These are phyloP conservation scores for Drosophila quinaria DNA, from an alignment of 2,888 invertebrate species.

Conservation along the genomic window DNA sequence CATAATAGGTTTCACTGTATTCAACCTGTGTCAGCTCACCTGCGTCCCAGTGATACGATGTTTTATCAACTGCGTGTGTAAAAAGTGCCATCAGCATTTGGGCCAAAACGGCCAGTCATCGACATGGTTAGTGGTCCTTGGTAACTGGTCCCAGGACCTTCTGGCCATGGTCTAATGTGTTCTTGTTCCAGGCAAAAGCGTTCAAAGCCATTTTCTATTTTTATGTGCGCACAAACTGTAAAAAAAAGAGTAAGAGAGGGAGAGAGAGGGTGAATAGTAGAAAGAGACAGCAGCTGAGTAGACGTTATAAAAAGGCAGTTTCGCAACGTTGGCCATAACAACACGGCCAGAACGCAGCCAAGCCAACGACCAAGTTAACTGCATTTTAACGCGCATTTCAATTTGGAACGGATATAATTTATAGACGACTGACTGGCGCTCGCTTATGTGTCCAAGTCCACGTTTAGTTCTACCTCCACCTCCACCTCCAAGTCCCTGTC, in stretches of 20 bases:
- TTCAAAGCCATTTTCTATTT: slow-evolving; percentile 78
- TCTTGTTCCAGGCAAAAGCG: slow-evolving; percentile 59
- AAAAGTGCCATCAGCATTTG: slow-evolving; percentile 70
- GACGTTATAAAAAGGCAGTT: slow-evolving; percentile 76
- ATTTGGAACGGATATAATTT: slow-evolving; percentile 85
- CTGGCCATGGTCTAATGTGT: slow-evolving; percentile 69
- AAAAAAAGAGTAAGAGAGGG: slow-evolving; percentile 45
- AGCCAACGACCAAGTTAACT: slow-evolving; percentile 83
- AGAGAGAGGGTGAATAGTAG: not conserved
- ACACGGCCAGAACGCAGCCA: slow-evolving; percentile 60
- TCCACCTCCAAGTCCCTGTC: slow-evolving; percentile 2
- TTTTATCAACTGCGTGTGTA: slow-evolving; percentile 54
- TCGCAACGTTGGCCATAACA: slow-evolving; percentile 75
- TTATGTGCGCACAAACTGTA: slow-evolving; percentile 79
- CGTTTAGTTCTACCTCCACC: slow-evolving; percentile 9
- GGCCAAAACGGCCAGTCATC: slow-evolving; percentile 53
- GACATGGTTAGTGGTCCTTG: slow-evolving; percentile 51
- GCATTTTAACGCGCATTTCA: slow-evolving; percentile 85
- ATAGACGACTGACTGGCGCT: slow-evolving; percentile 84
- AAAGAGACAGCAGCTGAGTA: slow-evolving; percentile 49
- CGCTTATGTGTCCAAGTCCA: slow-evolving; percentile 64
- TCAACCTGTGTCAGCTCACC: slow-evolving; percentile 32
- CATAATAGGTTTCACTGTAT: slow-evolving; percentile 22
- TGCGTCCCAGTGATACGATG: slow-evolving; percentile 35
- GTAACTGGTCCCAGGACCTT: slow-evolving; percentile 32